Base-by-base conservation (phyloP, 2,888 invertebrate species). In the Lottia gigantea region DNA sequence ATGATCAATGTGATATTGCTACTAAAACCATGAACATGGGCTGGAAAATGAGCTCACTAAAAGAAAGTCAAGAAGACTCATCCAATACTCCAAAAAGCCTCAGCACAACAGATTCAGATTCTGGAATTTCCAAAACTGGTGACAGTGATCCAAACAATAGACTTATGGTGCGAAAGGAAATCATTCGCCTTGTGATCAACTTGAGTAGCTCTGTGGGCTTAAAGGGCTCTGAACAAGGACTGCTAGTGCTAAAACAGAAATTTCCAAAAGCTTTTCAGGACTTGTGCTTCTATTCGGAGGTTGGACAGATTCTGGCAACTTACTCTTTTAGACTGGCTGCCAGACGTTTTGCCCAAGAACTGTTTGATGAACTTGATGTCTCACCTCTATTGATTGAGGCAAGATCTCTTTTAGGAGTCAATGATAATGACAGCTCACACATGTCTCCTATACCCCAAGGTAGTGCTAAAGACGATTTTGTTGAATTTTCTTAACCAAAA, bases 261-360 rank as follows among this genome's bases (percentile, higher is more conserved):
- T 90, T 90, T 80, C 89, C 91, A 1, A 84, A 86, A 74, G 88
- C 90, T 64, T 92, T 92, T 84, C 90, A 95, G 89, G 95, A 95
- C 86, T 91, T 95, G 72, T 98, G 98, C 89, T 91, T 97, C 23
- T 98, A 96, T 90, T 96, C 96, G 0, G 97, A 98, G 88, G 93
- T 96, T 16, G 94, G 95, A 87, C 92, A 92, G 74, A 91, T 95
- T 71, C 90, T 97, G 70, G 92, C 94, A 0, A 91, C 92, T 68
- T 94, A 93, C 87, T 93, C 94, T 62, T 96, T 95, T 89, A 92
- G 95, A 84, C 90, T 96, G 84, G 92, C 92, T 74, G 93, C 95
- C 2, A 91, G 97, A 15, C 92, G 96, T 70, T 95, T 97, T 88
- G 90, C 98, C 46, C 97, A 98, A 88, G 98, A 98, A 88, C 90